phyloP scores from a whole-genome alignment of 2,888 invertebrate genomes.

The Brachynemurus nebulosus region DNA sequence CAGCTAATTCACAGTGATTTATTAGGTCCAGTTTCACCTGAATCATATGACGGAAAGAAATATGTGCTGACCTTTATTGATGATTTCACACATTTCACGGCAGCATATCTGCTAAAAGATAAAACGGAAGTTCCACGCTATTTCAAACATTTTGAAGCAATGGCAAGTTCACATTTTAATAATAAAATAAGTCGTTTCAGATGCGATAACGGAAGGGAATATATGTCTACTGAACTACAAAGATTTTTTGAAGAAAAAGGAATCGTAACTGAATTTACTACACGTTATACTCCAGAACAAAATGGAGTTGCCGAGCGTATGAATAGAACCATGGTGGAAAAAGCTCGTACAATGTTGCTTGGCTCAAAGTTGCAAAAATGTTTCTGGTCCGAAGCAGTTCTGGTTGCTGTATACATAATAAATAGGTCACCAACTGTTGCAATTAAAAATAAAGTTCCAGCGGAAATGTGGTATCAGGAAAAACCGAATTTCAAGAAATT shows the following conservation, averaged over 20 bases:
- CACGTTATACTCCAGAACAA: constrained; percentile 21
- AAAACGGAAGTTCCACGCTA: constrained; percentile 21
- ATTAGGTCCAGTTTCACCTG: constrained; percentile 19
- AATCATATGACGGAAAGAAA: constrained; percentile 16
- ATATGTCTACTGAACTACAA: constrained; percentile 22
- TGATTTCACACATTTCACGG: too few relatives aligned
- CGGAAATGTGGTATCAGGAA: constrained; percentile 24
- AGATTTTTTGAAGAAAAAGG: constrained; percentile 17
- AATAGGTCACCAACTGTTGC: constrained; percentile 24
- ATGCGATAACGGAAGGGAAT: constrained; percentile 24
- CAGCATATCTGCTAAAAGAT: constrained; percentile 16
- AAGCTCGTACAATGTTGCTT: constrained; percentile 19
- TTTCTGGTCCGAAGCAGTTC: constrained; percentile 23
- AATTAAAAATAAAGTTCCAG: constrained; percentile 23
- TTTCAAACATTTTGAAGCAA: constrained; percentile 19
- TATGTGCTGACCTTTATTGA: too few relatives aligned
- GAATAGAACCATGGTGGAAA: constrained; percentile 20
- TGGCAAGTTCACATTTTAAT: constrained; percentile 20
- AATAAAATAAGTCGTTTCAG: constrained; percentile 18
- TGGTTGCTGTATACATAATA: constrained; percentile 24
- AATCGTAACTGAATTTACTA: constrained; percentile 20
- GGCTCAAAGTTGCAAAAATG: constrained; percentile 14
- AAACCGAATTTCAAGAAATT: constrained; percentile 23
- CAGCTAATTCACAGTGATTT: constrained; percentile 21
- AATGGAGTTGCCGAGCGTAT: constrained; percentile 22